Evolutionary conservation across 2,113 vertebrate genomes (phyloP).

Genomic region (Chloebia gouldiae): DNA sequence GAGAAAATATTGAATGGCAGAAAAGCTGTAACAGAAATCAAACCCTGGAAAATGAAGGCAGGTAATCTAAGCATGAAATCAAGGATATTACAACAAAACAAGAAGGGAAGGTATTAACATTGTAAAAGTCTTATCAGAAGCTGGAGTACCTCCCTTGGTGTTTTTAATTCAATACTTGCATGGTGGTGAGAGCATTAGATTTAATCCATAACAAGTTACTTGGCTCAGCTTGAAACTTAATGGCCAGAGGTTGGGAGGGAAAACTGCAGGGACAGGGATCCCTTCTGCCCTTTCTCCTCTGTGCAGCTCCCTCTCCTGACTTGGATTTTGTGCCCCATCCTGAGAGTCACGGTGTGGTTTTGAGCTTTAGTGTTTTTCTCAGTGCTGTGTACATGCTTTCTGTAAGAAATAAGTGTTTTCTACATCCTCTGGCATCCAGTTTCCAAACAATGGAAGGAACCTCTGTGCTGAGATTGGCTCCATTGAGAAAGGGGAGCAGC

Average conservation of each 20-base stretch:
- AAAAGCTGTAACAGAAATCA: not conserved
- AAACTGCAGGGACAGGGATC: not conserved
- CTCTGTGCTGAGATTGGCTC: not conserved
- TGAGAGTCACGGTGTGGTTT: fast-evolving
- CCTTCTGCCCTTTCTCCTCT: not conserved
- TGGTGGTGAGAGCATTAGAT: not conserved
- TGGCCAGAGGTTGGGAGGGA: not conserved
- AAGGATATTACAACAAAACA: too few species aligned
- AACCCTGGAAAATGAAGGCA: not conserved
- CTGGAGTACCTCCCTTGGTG: not conserved
- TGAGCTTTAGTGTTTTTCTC: not conserved
- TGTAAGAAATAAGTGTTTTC: not conserved
- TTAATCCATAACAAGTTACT: not conserved
- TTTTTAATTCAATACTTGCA: not conserved
- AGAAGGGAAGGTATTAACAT: not conserved
- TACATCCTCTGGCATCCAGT: not conserved
- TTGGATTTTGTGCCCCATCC: not conserved
- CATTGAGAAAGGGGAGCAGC: not conserved
- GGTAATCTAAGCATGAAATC: not conserved
- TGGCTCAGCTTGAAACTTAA: not conserved
- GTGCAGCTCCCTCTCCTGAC: not conserved
- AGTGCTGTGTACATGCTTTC: fast-evolving
- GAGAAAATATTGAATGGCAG: not conserved
- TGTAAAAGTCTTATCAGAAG: not conserved
- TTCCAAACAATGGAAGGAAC: not conserved